Evolutionary conservation across 1,140 invertebrate species (phyloP), one percentile per base, ranked within the genome.

Genomic region (Tyrophagus putrescentiae): DNA sequence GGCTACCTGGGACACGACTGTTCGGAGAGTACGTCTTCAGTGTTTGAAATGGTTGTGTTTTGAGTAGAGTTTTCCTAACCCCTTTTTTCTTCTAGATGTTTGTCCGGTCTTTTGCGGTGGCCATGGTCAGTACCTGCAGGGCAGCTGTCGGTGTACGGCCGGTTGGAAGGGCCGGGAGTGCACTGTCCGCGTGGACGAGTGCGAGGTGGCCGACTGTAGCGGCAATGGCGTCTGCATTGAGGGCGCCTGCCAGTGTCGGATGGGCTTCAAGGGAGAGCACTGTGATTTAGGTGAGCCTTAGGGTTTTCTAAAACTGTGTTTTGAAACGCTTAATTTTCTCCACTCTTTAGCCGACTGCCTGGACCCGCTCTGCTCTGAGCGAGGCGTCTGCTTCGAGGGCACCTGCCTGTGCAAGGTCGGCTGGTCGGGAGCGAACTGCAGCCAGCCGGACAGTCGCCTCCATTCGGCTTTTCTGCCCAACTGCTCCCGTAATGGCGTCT

Each of bases 1-100:
- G 94, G 94, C n/a, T 98, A 90, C 71, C 87, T 87, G 16, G 92
- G 92, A n/a, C 84, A 87, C 57, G 91, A 95, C 70, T 99, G 95
- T 71, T 90, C 87, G 69, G 85, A 96, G 72, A 94, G 93, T 87
- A 80, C 80, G 84, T 80, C 52, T 45, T n/a, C n/a, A 58, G 6
- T 50, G 4, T 6, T 3, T 6, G 6, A 57, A 41, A 23, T 44
- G 34, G 44, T 44, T 57, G 2, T 48, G 13, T 1, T 21, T 45
- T 1, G 13, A 59, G 5, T 59, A 29, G 16, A 9, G 5, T 41
- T 59, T 29, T 25, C n/a, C n/a, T n/a, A n/a, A n/a, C n/a, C n/a
- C 36, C 34, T 54, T 39, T 54, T 60, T 60, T 67, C 64, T 73
- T 75, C 25, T 69, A 87, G 84, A 83, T 74, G 86, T 92, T 16